These are phyloP conservation scores for Tragelaphus oryx DNA, from an alignment of 2,797 vertebrate genomes.

Conservation along the genomic window DNA sequence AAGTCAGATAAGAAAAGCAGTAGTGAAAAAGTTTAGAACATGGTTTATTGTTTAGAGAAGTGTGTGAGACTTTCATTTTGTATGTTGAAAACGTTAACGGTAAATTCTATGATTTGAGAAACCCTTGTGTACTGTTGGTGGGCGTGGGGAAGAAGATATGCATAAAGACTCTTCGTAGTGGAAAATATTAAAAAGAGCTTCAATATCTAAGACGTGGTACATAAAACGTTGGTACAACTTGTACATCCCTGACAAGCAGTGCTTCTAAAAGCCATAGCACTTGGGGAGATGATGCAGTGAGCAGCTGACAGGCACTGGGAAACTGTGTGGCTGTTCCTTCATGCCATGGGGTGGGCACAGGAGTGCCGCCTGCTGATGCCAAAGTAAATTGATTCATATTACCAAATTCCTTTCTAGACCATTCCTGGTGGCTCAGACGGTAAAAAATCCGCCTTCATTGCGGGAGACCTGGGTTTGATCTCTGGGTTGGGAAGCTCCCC, in stretches of 20 bases:
- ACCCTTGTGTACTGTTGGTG: not conserved
- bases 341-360: fast-evolving
- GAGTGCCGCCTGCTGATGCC: not conserved
- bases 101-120: not conserved
- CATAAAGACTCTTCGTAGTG: not conserved
- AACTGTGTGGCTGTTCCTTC: fast-evolving
- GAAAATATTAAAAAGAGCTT: not conserved
- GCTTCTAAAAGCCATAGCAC: not conserved
- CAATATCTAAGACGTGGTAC: not conserved
- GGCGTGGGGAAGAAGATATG: not conserved
- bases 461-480: not conserved
- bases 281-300: fast-evolving
- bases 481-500: not conserved
- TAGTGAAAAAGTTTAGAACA: not conserved
- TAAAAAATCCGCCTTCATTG: not conserved
- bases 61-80: not conserved
- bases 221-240: not conserved
- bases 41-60: not conserved
- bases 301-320: not conserved
- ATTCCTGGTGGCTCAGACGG: fast-evolving
- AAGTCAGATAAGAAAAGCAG: not conserved
- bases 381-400: not conserved
- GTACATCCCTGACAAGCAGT: not conserved
- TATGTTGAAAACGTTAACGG: not conserved
- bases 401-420: not conserved